Base-by-base conservation (phyloP, 2,113 vertebrate genomes). In the Morphnarchus princeps region DNA sequence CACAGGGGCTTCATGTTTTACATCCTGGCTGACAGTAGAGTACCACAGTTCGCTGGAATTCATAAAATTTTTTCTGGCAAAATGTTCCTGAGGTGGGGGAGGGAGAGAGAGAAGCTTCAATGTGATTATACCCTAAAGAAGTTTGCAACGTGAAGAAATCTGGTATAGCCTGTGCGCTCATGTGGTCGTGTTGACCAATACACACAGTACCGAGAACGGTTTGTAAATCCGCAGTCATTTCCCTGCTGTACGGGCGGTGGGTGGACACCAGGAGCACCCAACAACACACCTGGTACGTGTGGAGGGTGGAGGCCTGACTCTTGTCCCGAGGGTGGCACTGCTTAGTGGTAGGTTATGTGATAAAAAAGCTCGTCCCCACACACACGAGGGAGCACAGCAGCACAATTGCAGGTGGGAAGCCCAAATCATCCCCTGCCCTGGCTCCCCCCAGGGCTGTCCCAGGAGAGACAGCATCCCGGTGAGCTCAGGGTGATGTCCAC, bases 121-220 rank as follows among this genome's bases (percentile, higher is more conserved):
- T 2, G 19, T 14, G 11, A 7, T 66, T 38, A 50, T 29, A 24
- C 1, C 8, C 25, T 43, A 73, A 73, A 55, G 58, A 79, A 49
- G 29, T 62, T 10, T 66, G 65, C 40, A 58, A 7, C 0, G 0
- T 28, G 19, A 62, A 54, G 28, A 61, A 13, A 40, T 7, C 26
- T 61, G 15, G 8, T 16, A 10, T 2, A 58, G 52, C 9, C 25
- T 24, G 22, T 34, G 28, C 1, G 2, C 36, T 66, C 8, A 2
- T 1, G 3, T 16, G 11, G 43, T 11, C 25, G 16, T 43, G 14
- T 34, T 72, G 47, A 29, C 9, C 32, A 5, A 22, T 0, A 7
- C 5, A 16, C 1, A 0, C 5, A 6, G 43, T 5, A 32, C 16
- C 0, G 3, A 66, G 43, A 52, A 69, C 0, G 0, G 12, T 62